Conservation (phyloP, 2,888 invertebrate genomes). For the Conchocele bisecta region DNA sequence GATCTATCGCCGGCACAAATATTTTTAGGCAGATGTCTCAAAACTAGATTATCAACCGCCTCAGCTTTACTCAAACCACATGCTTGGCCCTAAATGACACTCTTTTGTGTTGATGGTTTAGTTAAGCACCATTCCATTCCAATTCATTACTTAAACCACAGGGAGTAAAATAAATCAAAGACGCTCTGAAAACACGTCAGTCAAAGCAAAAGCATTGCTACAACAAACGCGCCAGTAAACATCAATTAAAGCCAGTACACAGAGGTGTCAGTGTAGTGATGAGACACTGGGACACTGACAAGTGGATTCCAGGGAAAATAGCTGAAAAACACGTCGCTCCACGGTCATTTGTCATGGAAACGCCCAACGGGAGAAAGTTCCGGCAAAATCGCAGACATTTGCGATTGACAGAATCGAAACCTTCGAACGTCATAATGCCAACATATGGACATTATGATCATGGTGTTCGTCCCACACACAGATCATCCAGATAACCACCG, state of each 20-base stretch:
- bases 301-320: slow-evolving; percentile 11
- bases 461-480: too few relatives aligned
- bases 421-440: background rate
- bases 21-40: slow-evolving; percentile 12
- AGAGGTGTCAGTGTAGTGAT: slow-evolving; percentile 12
- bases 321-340: slow-evolving; percentile 7
- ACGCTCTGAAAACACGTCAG: slow-evolving; percentile 3
- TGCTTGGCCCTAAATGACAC: too few relatives aligned
- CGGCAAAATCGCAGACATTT: slow-evolving; percentile 28
- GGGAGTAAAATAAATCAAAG: too few relatives aligned
- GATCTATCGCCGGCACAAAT: slow-evolving; percentile 10
- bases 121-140: too few relatives aligned
- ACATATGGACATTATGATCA: background rate
- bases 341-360: slow-evolving; percentile 31
- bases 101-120: too few relatives aligned
- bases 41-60: too few relatives aligned
- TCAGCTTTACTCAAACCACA: too few relatives aligned
- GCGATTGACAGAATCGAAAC: slow-evolving; percentile 15
- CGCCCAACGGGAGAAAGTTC: slow-evolving; percentile 8
- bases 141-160: slow-evolving; percentile 31
- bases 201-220: slow-evolving; percentile 5
- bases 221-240: slow-evolving; percentile 12
- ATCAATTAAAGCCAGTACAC: slow-evolving; percentile 3
- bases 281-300: slow-evolving; percentile 14
- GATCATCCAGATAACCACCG: too few relatives aligned